Percentiles rank a stretch among this genome's conserved stretches.
These are phyloP conservation scores for Moxostoma hubbsi DNA, from an alignment of 2,797 vertebrate genomes.

Conservation along the genomic window DNA sequence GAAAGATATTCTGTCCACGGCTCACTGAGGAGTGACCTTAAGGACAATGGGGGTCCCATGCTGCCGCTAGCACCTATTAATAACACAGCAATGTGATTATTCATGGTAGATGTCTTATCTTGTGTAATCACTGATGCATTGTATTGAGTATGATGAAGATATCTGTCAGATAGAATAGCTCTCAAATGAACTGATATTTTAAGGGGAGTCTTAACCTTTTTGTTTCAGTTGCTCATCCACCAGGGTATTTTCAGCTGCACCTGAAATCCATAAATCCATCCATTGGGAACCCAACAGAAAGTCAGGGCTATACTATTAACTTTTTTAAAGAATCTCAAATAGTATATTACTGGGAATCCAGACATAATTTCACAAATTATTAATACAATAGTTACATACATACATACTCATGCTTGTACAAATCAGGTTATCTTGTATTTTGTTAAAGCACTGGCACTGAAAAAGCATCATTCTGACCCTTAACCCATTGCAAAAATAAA, in stretches of 20 bases:
- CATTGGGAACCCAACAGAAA: no score
- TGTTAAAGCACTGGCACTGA: not conserved
- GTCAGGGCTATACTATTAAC: no score
- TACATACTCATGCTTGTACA: no score
- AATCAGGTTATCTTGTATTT: no score
- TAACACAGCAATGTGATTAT: conserved; percentile 42
- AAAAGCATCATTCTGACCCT: not conserved
- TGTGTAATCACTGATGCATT: conserved; percentile 42
- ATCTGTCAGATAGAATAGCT: conserved; percentile 43
- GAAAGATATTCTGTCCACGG: conserved; percentile 47
- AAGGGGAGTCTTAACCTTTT: conserved; percentile 13
- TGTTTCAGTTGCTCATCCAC: conserved; percentile 23
- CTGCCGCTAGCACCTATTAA: conserved; percentile 47
- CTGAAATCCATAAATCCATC: no score
- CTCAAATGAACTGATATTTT: conserved; percentile 11
- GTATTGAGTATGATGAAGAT: conserved; percentile 34
- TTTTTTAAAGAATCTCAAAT: no score
- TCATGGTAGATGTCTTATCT: conserved; percentile 46
- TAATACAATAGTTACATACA: no score
- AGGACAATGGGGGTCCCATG: conserved; percentile 19
- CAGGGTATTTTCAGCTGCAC: not conserved
- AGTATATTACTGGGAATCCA: no score
- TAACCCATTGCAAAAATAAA: not conserved
- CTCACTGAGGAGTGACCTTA: conserved; percentile 58
- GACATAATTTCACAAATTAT: no score